Evolutionary conservation across 2,888 invertebrate species (phyloP).

Genomic region (Podotricha telesiphe): DNA sequence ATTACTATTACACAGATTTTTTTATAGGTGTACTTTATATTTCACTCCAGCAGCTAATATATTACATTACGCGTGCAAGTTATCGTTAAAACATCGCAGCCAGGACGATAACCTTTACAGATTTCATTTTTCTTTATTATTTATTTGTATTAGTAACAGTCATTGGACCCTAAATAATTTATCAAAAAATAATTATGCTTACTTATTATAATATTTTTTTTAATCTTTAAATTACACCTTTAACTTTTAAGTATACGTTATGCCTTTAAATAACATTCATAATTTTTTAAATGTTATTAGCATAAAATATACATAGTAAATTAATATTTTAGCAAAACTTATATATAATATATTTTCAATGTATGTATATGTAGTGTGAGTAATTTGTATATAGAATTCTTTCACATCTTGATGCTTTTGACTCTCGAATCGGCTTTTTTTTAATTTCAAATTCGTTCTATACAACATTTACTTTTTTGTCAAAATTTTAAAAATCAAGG

Average conservation of each 20-base stretch:
- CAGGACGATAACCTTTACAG: slow-evolving; percentile 26
- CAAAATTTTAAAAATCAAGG: too few relatives aligned
- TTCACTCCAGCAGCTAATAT: background rate
- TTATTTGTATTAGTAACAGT: background rate
- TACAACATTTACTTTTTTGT: too few relatives aligned
- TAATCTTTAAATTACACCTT: background rate
- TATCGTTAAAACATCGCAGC: slow-evolving; percentile 6
- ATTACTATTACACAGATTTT: background rate
- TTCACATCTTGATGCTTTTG: too few relatives aligned
- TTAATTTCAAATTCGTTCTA: too few relatives aligned
- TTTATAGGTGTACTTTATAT: slow-evolving; percentile 1
- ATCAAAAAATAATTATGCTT: background rate
- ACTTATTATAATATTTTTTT: background rate
- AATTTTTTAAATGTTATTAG: too few relatives aligned
- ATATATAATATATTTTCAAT: too few relatives aligned
- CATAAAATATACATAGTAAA: too few relatives aligned
- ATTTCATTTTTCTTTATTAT: slow-evolving; percentile 17
- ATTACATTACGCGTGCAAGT: slow-evolving; percentile 5
- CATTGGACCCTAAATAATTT: background rate
- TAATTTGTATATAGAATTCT: too few relatives aligned
- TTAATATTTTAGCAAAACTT: too few relatives aligned
- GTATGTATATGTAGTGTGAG: too few relatives aligned
- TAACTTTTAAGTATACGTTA: background rate
- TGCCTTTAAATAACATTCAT: too few relatives aligned
- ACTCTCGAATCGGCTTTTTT: too few relatives aligned